These are phyloP conservation scores for Gonatopus flavifemur DNA, from an alignment of 1,140 invertebrate genomes.

Conservation along the genomic window DNA sequence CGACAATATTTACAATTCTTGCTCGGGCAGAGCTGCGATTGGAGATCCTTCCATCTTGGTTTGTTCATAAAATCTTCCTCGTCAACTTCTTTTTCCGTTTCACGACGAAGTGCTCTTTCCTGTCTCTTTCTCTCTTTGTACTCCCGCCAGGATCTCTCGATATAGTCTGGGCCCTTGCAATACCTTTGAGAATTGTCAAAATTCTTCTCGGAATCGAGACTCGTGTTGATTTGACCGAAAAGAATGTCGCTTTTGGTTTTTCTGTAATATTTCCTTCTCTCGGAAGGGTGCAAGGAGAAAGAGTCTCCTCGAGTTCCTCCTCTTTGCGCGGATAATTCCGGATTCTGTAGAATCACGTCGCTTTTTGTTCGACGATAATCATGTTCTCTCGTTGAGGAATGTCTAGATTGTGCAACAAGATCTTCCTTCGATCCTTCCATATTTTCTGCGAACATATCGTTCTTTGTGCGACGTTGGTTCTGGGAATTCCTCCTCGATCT, in stretches of 20 bases:
- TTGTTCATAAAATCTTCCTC: slow-evolving; percentile 47
- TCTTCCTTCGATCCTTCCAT: slow-evolving; percentile 11
- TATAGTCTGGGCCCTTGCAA: slow-evolving; percentile 34
- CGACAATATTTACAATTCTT: slow-evolving; percentile 40
- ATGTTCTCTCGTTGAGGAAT: slow-evolving; percentile 4
- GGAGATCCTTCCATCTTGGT: slow-evolving; percentile 45
- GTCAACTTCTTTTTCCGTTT: slow-evolving; percentile 17
- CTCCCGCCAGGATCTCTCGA: slow-evolving; percentile 46
- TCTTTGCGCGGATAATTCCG: not conserved
- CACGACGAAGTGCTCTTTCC: slow-evolving; percentile 29
- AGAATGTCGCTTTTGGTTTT: slow-evolving; percentile 49
- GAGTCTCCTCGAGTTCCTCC: slow-evolving; percentile 9
- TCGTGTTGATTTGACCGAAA: slow-evolving; percentile 20
- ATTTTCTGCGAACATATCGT: too few species aligned
- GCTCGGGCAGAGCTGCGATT: slow-evolving; percentile 16
- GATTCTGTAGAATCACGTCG: slow-evolving; percentile 10
- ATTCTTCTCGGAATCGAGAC: slow-evolving; percentile 27
- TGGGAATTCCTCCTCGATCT: too few species aligned
- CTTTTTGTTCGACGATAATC: slow-evolving; percentile 23
- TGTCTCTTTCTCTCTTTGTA: slow-evolving; percentile 45
- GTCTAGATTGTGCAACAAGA: too few species aligned
- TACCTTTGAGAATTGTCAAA: slow-evolving; percentile 23
- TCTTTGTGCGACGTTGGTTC: too few species aligned
- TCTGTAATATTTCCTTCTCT: slow-evolving; percentile 38
- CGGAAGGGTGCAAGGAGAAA: slow-evolving; percentile 2